Base-by-base conservation (phyloP, 2,888 invertebrate genomes). In the Eristalis intricaria region DNA sequence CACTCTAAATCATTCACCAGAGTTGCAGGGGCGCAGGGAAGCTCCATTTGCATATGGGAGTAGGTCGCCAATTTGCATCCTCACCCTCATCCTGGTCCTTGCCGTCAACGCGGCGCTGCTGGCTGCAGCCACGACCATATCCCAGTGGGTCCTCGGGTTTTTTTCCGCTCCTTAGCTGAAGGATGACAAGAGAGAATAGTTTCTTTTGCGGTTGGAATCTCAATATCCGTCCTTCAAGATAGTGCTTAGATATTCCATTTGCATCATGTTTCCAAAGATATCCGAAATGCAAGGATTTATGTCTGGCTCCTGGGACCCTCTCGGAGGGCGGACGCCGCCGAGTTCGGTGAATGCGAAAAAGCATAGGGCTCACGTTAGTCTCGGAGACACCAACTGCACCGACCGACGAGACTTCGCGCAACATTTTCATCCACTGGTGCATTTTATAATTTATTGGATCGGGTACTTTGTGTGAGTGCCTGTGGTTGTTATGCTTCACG, bases 11-110 rank as follows among this genome's bases (percentile, higher is more conserved):
- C 60, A 60, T 60, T 60, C 32, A 58, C 22, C 4, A 63, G 71
- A 11, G 38, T 79, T 73, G 69, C 71, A 7, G 8, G 32, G 32
- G 87, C 10, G 70, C 26, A 61, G 70, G 64, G 58, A 84, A 77
- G 79, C 80, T 84, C 87, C 87, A 87, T 87, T 87, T 87, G 87
- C 87, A 87, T 87, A 87, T 84, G 87, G 71, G 73, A 87, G 87
- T 80, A 84, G 87, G 79, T 87, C 84, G 84, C 79, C 79, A 76
- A 87, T 87, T 84, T 87, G 83, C 83, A 86, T 83, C 66, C 76
- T 38, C 73, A 38, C 58, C 58, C 70, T 19, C 26, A 64, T 71
- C 66, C 65, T 82, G 38, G 78, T 78, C 61, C 82, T 83, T 78
- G 83, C 70, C 86, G 78, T 64, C 78, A 64, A 63, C 43, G 77